Percentiles rank a stretch among this genome's conserved stretches.
These are phyloP conservation scores for Acanthococcus lagerstroemiae DNA, from an alignment of 2,888 invertebrate genomes.

Conservation along the genomic window DNA sequence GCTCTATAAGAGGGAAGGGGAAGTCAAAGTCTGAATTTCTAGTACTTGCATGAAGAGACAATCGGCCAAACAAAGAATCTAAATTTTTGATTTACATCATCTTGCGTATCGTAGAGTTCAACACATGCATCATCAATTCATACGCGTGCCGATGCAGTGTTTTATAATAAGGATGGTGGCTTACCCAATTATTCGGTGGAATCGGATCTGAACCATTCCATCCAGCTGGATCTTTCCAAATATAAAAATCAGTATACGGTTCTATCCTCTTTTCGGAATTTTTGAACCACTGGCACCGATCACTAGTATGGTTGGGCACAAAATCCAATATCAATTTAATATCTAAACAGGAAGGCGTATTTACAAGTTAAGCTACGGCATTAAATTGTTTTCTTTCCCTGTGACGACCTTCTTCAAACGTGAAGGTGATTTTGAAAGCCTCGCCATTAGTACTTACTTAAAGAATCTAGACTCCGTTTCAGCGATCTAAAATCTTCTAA, in stretches of 20 bases:
- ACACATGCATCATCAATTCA: no score
- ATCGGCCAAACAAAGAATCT: no score
- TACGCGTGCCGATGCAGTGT: no score
- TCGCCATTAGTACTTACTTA: conserved; percentile 38
- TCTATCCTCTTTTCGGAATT: conserved; percentile 53
- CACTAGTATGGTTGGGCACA: conserved; percentile 66
- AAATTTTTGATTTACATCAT: no score
- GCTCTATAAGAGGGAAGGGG: no score
- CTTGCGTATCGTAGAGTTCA: no score
- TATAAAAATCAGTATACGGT: conserved; percentile 61
- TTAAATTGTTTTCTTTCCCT: neutral
- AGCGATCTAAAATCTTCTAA: conserved; percentile 48
- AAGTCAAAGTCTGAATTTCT: no score
- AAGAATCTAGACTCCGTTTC: conserved; percentile 41
- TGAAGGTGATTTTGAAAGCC: neutral
- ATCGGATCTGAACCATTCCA: conserved; percentile 43
- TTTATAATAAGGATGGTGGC: no score
- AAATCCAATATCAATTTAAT: conserved; percentile 56
- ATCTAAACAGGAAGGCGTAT: conserved; percentile 43
- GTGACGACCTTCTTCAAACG: neutral
- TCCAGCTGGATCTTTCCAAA: conserved; percentile 58
- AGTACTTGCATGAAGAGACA: no score
- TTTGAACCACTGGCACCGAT: conserved; percentile 70
- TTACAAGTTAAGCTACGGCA: no score
- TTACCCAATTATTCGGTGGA: conserved; percentile 71